phyloP scores from a whole-genome alignment of 2,888 invertebrate genomes.

The Phaonia tiefii region DNA sequence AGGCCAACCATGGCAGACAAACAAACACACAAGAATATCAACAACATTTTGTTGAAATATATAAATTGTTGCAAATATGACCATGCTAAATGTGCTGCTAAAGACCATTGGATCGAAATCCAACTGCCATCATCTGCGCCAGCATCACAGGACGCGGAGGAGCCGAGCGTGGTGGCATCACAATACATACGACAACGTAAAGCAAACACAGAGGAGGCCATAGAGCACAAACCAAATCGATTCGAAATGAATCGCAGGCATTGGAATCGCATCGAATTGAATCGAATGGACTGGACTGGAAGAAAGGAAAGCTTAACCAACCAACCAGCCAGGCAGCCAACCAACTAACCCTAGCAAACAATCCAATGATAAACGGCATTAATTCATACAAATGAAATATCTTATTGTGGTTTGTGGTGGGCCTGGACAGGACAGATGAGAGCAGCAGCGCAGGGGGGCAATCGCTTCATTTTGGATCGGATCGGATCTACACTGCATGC shows the following conservation, averaged over 20 bases:
- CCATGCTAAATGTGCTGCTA: slow-evolving; percentile 56
- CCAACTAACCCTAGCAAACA: slow-evolving; percentile 42
- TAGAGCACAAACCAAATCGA: slow-evolving; percentile 3
- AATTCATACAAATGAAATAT: slow-evolving; percentile 67
- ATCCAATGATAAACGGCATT: slow-evolving; percentile 67
- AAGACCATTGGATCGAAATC: slow-evolving; percentile 39
- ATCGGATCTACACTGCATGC: not conserved
- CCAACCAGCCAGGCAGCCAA: too few species aligned
- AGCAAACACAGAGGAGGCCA: slow-evolving; percentile 40
- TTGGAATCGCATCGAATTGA: slow-evolving; percentile 8
- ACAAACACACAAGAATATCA: slow-evolving; percentile 54
- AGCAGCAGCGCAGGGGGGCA: not conserved
- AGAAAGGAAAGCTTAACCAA: not conserved
- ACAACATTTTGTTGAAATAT: slow-evolving; percentile 65
- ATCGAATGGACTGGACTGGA: not conserved
- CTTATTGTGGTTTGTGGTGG: slow-evolving; percentile 55
- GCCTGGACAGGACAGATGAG: not conserved
- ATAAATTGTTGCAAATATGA: slow-evolving; percentile 66
- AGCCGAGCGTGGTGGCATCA: slow-evolving; percentile 17
- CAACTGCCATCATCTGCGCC: too few species aligned
- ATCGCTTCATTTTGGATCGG: not conserved
- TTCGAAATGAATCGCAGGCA: slow-evolving; percentile 3
- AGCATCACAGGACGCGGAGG: slow-evolving; percentile 19
- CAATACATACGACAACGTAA: not conserved
- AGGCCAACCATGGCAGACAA: too few species aligned